These are phyloP conservation scores for Trachelus stipa DNA, from an alignment of 2,888 invertebrate genomes.

Conservation along the genomic window DNA sequence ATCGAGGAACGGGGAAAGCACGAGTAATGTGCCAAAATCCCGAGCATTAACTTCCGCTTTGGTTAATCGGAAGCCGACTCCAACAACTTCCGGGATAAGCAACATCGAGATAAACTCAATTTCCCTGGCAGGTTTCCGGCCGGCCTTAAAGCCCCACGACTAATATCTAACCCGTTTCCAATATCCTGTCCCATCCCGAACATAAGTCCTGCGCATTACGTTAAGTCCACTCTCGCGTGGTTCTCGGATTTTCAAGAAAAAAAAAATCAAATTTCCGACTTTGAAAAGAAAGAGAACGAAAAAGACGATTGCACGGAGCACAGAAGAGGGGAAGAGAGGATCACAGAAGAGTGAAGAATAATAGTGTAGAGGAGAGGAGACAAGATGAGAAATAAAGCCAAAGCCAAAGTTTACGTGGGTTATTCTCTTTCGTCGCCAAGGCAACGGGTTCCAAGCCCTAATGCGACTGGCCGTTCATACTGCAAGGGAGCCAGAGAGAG, in stretches of 20 bases:
- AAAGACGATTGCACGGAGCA: not conserved
- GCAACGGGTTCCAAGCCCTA: too few species aligned
- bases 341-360: slow-evolving; percentile 13
- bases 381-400: too few species aligned
- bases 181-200: slow-evolving; percentile 47
- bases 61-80: too few species aligned
- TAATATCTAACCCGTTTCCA: slow-evolving; percentile 60
- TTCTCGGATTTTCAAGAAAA: not conserved
- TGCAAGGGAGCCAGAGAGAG: too few species aligned
- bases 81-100: slow-evolving; percentile 26
- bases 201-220: slow-evolving; percentile 1
- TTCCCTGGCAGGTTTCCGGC: slow-evolving; percentile 47
- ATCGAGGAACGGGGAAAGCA: too few species aligned
- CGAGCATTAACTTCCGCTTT: too few species aligned
- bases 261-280: slow-evolving; percentile 1
- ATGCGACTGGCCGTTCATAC: too few species aligned
- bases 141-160: slow-evolving; percentile 29
- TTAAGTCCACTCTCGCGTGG: slow-evolving; percentile 11
- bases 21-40: not conserved
- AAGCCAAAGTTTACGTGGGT: too few species aligned
- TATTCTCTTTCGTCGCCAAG: too few species aligned
- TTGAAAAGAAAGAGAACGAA: slow-evolving; percentile 7
- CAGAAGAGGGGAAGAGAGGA: slow-evolving; percentile 8
- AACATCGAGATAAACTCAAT: slow-evolving; percentile 50
- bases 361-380: not conserved